Conservation (phyloP, 2,797 vertebrate genomes). For the Diceros bicornis region DNA sequence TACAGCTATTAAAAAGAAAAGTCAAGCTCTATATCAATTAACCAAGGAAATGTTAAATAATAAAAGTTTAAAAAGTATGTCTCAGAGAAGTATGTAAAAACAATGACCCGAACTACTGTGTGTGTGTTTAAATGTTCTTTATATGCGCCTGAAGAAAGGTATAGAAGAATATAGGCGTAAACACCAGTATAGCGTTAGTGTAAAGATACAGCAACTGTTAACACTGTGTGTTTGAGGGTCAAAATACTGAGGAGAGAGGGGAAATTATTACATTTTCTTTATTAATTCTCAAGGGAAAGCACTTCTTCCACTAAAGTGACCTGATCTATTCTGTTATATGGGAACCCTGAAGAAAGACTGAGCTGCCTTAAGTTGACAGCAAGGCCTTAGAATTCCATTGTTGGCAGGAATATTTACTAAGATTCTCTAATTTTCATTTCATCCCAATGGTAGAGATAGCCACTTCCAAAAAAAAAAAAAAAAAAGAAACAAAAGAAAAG, state of each 20-base stretch:
- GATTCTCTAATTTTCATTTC: conserved; percentile 35
- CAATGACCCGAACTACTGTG: neutral
- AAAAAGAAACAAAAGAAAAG: neutral
- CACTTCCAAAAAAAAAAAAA: neutral
- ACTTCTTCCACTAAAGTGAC: conserved; percentile 47
- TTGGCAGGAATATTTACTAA: conserved; percentile 30
- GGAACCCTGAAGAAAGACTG: conserved; percentile 16
- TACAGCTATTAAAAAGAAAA: conserved; percentile 49
- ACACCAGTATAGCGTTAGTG: neutral
- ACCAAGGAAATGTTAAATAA: neutral
- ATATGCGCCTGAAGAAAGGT: neutral
- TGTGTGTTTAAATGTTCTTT: neutral
- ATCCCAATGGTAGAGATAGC: neutral
- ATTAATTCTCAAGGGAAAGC: neutral
- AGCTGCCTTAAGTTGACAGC: neutral
- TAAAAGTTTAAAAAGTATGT: conserved; percentile 4
- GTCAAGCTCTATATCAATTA: conserved; percentile 20
- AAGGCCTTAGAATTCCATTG: neutral
- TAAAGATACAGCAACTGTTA: neutral
- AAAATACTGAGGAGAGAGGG: neutral
- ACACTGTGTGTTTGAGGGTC: neutral
- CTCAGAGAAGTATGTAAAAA: conserved; percentile 52
- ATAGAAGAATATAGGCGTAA: neutral
- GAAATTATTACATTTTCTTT: neutral
- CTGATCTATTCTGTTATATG: neutral